phyloP scores from a whole-genome alignment of 1,140 invertebrate species.

The silkworm (Bombyx mori) region DNA sequence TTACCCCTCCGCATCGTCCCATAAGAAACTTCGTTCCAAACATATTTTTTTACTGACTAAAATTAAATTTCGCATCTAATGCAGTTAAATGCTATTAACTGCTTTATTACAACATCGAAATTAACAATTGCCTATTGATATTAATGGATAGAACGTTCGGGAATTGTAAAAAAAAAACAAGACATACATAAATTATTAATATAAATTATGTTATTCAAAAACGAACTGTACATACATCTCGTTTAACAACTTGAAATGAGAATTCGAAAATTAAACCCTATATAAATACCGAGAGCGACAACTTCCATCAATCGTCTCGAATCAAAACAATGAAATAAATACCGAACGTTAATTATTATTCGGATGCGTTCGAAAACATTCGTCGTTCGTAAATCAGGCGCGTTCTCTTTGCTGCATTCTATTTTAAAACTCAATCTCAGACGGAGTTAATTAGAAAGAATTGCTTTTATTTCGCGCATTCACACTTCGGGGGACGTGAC shows the following conservation, averaged over 20 bases:
- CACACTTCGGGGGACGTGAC: conserved; percentile 58
- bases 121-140: too few relatives aligned
- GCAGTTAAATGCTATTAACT: too few relatives aligned
- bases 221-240: too few relatives aligned
- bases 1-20: too few relatives aligned
- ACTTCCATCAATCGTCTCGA: conserved; percentile 42
- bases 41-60: too few relatives aligned
- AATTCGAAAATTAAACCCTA: conserved; percentile 13
- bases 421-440: conserved; percentile 54
- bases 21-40: too few relatives aligned
- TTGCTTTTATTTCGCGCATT: conserved; percentile 68
- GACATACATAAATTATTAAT: too few relatives aligned
- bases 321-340: conserved; percentile 68
- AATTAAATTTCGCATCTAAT: too few relatives aligned
- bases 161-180: too few relatives aligned
- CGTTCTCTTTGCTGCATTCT: conserved; percentile 35
- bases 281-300: conserved; percentile 32
- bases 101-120: too few relatives aligned
- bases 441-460: conserved; percentile 68
- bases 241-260: conserved; percentile 2
- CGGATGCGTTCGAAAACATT: conserved; percentile 51
- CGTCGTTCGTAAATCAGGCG: conserved; percentile 55
- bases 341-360: conserved; percentile 58
- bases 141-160: too few relatives aligned
- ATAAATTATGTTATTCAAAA: too few relatives aligned